Evolutionary conservation across 2,888 invertebrate species (phyloP), one percentile per base, ranked within the genome.

Genomic region (Ligdia adustata): DNA sequence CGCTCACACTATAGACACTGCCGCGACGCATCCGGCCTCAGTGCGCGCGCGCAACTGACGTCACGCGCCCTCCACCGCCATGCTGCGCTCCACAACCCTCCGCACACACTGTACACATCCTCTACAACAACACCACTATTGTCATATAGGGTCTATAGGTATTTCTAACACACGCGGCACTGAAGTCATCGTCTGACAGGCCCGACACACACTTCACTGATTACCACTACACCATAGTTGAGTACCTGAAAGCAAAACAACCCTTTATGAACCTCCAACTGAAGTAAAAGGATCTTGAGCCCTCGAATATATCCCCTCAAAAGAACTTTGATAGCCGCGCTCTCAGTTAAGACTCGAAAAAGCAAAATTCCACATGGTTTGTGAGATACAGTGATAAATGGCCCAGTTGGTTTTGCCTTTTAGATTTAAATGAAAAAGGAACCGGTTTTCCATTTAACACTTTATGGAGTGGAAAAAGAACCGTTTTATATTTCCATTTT

Each of bases 1-100:
- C 89, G 78, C 89, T 83, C 64, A 90, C 87, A 63, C 88, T 90
- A 74, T 84, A 89, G 59, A 89, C 84, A 71, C 89, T 88, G 72
- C 80, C 84, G 63, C 86, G 86, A 79, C 87, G 83, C 89, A 89
- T 89, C 75, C 82, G 85, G 77, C 69, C 72, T 71, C 66, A 66
- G 62, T 59, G 60, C 55, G 65, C 61, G 65, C 64, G 64, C 57
- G 64, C 37, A 11, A 18, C 9, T 12, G 16, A 62, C 68, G 83
- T 82, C 83, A 83, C 77, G 71, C 84, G 57, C 73, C 71, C 57
- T 6, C 63, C 60, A 63, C 62, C 61, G 75, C 75, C 76, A 77
- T 77, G 59, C 61, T 14, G 37, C 57, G 72, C 72, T 60, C 60
- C 59, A 52, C 65, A 32, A 55, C 51, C 53, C 60, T 1, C 55